Percentiles rank a stretch among this genome's conserved stretches.
These are phyloP conservation scores for Triplophysa dalaica DNA, from an alignment of 2,113 vertebrate genomes.

Conservation along the genomic window DNA sequence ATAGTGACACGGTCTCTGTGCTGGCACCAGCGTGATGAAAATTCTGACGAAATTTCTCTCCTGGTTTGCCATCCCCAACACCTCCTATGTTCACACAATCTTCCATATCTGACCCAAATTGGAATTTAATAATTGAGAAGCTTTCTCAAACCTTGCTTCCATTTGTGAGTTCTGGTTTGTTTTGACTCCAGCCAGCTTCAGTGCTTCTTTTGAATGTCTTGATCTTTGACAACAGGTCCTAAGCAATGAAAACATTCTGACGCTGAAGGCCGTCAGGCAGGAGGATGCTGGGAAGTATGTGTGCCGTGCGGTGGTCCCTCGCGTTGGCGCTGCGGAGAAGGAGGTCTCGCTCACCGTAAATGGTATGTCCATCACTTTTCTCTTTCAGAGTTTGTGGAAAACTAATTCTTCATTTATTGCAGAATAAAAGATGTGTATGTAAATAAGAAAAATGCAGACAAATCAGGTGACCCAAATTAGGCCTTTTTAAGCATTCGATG, in stretches of 20 bases:
- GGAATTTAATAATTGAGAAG: slow-evolving; percentile 81
- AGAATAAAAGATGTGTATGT: neutral
- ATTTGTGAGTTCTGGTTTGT: slow-evolving; percentile 40
- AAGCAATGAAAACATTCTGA: slow-evolving; percentile 94
- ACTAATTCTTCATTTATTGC: too few species aligned
- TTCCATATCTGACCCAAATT: slow-evolving; percentile 68
- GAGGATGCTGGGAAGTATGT: slow-evolving; percentile 97
- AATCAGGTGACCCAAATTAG: neutral
- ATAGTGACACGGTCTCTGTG: neutral
- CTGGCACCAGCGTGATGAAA: neutral
- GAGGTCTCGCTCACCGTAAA: slow-evolving; percentile 96
- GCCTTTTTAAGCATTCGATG: slow-evolving; percentile 11
- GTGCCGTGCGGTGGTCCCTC: slow-evolving; percentile 91
- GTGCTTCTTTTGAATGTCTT: slow-evolving; percentile 34
- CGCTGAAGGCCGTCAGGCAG: slow-evolving; percentile 89
- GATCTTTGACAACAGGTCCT: slow-evolving; percentile 81
- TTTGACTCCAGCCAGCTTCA: neutral
- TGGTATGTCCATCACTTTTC: slow-evolving; percentile 71
- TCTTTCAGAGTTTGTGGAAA: neutral
- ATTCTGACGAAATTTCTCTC: slow-evolving; percentile 48
- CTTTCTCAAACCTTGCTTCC: slow-evolving; percentile 65
- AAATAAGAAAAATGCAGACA: neutral
- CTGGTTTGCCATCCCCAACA: slow-evolving; percentile 60
- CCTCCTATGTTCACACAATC: slow-evolving; percentile 56
- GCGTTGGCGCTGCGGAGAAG: slow-evolving; percentile 90